phyloP scores from a whole-genome alignment of 2,113 vertebrate species.

The Lycaon pictus region DNA sequence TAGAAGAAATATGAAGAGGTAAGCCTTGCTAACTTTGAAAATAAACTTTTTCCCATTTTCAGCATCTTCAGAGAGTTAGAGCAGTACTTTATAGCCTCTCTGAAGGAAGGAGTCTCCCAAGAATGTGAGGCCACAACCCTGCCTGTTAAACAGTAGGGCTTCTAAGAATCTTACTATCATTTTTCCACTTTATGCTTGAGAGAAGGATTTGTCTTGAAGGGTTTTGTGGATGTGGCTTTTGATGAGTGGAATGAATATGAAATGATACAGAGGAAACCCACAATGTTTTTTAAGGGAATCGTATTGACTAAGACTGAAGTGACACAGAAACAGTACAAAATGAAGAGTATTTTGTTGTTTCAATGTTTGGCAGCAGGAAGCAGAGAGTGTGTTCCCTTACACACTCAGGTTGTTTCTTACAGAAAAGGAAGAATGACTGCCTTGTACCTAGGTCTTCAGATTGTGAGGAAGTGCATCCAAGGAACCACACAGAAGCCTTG shows the following conservation, averaged over 20 bases:
- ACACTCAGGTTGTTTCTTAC: not conserved
- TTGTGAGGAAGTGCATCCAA: not conserved
- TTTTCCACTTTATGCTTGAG: not conserved
- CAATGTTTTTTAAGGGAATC: not conserved
- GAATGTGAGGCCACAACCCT: rapidly evolving
- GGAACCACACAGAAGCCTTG: not conserved
- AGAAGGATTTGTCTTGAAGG: not conserved
- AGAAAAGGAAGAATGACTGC: not conserved
- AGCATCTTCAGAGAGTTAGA: not conserved
- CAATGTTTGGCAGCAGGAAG: too few relatives aligned
- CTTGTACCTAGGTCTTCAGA: not conserved
- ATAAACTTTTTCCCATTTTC: not conserved
- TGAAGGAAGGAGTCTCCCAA: too few relatives aligned
- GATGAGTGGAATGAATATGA: not conserved
- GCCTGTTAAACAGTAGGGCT: rapidly evolving
- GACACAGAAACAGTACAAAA: not conserved
- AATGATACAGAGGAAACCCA: not conserved
- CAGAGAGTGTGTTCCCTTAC: rapidly evolving
- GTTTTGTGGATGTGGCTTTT: not conserved
- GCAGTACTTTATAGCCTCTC: too few relatives aligned
- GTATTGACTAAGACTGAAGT: not conserved
- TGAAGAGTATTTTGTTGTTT: rapidly evolving
- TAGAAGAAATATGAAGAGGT: not conserved
- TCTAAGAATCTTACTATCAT: rapidly evolving
- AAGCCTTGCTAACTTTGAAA: not conserved